Percentiles rank a stretch among this genome's conserved stretches.
Evolutionary conservation across 2,113 vertebrate species (phyloP).

Genomic region (Albula glossodonta): DNA sequence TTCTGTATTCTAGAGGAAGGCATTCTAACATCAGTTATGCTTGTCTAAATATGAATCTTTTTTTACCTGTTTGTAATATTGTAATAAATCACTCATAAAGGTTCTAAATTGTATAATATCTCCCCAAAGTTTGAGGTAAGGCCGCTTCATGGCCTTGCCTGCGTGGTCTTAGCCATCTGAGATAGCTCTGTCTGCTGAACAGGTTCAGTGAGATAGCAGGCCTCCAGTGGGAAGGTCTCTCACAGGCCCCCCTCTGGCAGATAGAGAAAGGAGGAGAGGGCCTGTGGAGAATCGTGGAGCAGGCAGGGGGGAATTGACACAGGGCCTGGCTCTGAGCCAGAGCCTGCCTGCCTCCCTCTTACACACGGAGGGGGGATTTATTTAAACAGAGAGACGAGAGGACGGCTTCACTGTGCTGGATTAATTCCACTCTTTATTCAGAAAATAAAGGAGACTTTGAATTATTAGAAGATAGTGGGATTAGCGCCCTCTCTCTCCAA

Average conservation of each 20-base stretch:
- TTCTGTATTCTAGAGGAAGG: too few relatives aligned
- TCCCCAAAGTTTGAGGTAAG: constrained; percentile 69
- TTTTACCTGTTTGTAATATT: constrained; percentile 53
- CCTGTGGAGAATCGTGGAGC: constrained; percentile 61
- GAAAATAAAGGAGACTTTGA: constrained; percentile 99
- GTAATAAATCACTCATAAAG: constrained; percentile 50
- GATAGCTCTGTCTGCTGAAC: constrained; percentile 68
- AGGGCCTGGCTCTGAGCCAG: constrained; percentile 77
- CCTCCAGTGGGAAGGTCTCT: constrained; percentile 70
- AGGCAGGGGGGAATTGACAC: constrained; percentile 70
- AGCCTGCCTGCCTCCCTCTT: constrained; percentile 77
- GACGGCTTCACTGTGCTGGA: constrained; percentile 94
- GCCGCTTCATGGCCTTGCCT: constrained; percentile 65
- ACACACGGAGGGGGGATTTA: constrained; percentile 87
- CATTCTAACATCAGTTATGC: too few relatives aligned
- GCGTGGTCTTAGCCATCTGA: constrained; percentile 69
- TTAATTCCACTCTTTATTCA: constrained; percentile 98
- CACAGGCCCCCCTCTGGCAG: constrained; percentile 71
- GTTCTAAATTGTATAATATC: constrained; percentile 67
- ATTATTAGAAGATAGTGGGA: constrained; percentile 99
- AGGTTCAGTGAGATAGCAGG: constrained; percentile 73
- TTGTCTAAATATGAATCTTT: neutral
- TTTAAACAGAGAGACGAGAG: constrained; percentile 92
- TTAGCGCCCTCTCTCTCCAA: constrained; percentile 95
- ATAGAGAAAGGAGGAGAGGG: constrained; percentile 63